Conservation (phyloP, 2,113 vertebrate genomes). For the Canis aureus region DNA sequence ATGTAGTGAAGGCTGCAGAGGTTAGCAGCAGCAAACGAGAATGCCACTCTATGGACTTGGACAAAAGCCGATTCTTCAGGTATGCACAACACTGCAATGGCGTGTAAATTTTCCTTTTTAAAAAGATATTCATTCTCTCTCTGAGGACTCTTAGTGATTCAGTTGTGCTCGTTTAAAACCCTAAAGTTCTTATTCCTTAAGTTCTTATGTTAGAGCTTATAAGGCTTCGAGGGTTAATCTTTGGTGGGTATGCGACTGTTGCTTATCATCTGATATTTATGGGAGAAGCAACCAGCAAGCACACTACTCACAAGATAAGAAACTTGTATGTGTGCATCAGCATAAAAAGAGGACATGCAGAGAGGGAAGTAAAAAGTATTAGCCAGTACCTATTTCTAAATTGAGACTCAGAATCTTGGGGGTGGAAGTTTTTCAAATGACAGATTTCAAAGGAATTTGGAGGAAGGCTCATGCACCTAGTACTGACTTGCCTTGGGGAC, state of each 20-base stretch:
- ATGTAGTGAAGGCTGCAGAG: constrained; percentile 93
- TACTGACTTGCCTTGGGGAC: background rate
- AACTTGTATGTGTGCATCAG: background rate
- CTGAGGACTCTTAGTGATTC: background rate
- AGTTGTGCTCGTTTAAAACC: background rate
- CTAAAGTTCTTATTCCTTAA: background rate
- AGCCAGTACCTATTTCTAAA: background rate
- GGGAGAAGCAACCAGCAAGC: background rate
- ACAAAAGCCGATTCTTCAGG: constrained; percentile 95
- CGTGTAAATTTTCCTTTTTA: background rate
- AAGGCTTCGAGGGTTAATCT: background rate
- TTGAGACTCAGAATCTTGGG: background rate
- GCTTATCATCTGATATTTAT: background rate
- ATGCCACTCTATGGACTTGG: constrained; percentile 95
- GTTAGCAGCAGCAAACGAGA: constrained; percentile 95
- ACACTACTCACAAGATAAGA: too few species aligned
- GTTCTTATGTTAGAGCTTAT: background rate
- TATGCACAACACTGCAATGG: constrained; percentile 54
- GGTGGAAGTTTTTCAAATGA: background rate
- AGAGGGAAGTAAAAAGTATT: background rate
- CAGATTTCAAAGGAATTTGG: background rate
- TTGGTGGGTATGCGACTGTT: accelerated
- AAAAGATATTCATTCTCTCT: background rate
- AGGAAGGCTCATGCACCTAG: background rate
- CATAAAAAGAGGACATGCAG: background rate